These are phyloP conservation scores for Apeira syringaria DNA, from an alignment of 2,888 invertebrate species.

Conservation along the genomic window DNA sequence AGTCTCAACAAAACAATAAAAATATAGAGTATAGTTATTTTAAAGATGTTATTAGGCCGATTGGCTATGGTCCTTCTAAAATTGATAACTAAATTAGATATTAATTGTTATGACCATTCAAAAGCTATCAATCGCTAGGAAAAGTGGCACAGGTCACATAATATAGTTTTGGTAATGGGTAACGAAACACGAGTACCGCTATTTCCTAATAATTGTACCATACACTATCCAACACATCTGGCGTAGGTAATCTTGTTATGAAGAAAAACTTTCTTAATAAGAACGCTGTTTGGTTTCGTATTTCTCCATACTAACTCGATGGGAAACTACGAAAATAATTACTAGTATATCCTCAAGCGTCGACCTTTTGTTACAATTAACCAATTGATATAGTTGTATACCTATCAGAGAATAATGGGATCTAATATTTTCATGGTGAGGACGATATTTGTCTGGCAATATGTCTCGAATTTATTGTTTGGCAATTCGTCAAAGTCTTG, in stretches of 20 bases:
- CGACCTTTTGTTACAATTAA: constrained; percentile 16
- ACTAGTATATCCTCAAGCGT: constrained; percentile 18
- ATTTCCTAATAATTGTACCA: constrained; percentile 57
- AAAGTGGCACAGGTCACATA: too few relatives aligned
- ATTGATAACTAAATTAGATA: too few relatives aligned
- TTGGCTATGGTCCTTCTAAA: too few relatives aligned
- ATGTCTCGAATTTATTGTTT: background rate
- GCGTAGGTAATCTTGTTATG: constrained; percentile 79
- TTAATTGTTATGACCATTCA: too few relatives aligned
- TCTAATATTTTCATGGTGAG: background rate
- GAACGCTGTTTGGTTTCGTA: constrained; percentile 65
- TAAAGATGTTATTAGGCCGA: too few relatives aligned
- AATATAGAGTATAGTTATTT: too few relatives aligned
- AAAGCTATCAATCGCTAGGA: too few relatives aligned
- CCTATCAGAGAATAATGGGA: background rate
- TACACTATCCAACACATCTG: constrained; percentile 74
- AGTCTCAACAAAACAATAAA: too few relatives aligned
- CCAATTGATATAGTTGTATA: constrained; percentile 8
- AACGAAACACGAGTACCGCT: constrained; percentile 25
- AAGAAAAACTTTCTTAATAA: constrained; percentile 82
- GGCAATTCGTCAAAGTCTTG: too few relatives aligned
- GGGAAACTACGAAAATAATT: constrained; percentile 42
- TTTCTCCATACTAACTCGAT: constrained; percentile 45
- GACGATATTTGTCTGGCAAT: background rate
- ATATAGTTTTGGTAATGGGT: too few relatives aligned